Evolutionary conservation across 2,113 vertebrate species (phyloP).

Genomic region (Raja brachyura): DNA sequence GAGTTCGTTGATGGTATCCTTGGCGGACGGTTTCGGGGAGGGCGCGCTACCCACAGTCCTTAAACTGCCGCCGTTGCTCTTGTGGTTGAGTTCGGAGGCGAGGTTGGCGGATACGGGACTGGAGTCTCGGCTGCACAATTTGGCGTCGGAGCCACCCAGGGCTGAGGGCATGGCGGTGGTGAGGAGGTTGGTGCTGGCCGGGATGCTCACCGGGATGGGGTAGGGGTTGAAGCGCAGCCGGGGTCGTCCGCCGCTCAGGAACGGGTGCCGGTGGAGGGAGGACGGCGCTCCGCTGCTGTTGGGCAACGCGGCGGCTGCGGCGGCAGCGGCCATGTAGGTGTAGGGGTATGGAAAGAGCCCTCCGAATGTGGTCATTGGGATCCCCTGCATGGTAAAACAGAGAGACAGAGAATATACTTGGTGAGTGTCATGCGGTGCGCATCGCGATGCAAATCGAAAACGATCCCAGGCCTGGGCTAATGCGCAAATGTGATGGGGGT

Average conservation of each 20-base stretch:
- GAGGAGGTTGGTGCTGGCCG: constrained; percentile 79
- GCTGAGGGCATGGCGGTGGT: constrained; percentile 62
- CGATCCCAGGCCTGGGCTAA: too few species aligned
- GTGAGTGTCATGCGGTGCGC: background rate
- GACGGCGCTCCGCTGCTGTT: constrained; percentile 48
- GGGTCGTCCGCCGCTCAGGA: constrained; percentile 76
- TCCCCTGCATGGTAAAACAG: constrained; percentile 66
- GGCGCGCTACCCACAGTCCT: constrained; percentile 51
- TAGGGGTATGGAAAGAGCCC: constrained; percentile 95
- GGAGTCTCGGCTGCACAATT: constrained; percentile 72
- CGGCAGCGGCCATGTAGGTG: constrained; percentile 94
- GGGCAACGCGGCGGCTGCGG: constrained; percentile 70
- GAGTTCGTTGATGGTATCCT: constrained; percentile 91
- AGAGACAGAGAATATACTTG: background rate
- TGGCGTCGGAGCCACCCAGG: constrained; percentile 69
- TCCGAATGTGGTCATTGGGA: constrained; percentile 94
- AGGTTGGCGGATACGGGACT: constrained; percentile 81
- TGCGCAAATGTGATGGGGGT: background rate
- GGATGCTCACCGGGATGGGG: constrained; percentile 83
- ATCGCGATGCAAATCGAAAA: background rate
- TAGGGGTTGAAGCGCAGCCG: constrained; percentile 94
- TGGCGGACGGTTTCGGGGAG: constrained; percentile 77
- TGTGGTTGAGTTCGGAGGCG: constrained; percentile 73
- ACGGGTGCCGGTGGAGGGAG: constrained; percentile 83
- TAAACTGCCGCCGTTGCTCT: constrained; percentile 51